These are phyloP conservation scores for Augiades crinisus DNA, from an alignment of 2,888 invertebrate genomes.

Conservation along the genomic window DNA sequence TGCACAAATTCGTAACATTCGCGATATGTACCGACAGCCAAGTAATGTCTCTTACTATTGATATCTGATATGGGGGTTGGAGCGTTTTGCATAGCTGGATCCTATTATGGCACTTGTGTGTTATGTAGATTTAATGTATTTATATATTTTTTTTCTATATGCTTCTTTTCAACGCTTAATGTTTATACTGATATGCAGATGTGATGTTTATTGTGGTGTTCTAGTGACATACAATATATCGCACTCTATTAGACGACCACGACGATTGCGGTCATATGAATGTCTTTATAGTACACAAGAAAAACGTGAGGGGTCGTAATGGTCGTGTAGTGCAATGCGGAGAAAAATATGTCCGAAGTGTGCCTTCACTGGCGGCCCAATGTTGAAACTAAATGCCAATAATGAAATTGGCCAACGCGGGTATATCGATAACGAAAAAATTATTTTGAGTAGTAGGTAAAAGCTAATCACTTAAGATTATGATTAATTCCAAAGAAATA, in stretches of 20 bases:
- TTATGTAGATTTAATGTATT: no score
- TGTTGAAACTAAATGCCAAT: not conserved
- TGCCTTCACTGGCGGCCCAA: not conserved
- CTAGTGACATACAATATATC: no score
- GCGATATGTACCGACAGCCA: no score
- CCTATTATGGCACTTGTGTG: no score
- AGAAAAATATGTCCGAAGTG: not conserved
- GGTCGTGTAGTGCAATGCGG: no score
- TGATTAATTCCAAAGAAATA: constrained; percentile 54
- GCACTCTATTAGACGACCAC: not conserved
- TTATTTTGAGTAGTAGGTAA: constrained; percentile 2
- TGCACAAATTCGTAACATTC: no score
- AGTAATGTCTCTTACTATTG: no score
- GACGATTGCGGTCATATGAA: not conserved
- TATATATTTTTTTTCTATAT: no score
- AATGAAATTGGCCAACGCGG: not conserved
- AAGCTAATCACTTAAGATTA: constrained; percentile 25
- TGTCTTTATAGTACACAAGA: not conserved
- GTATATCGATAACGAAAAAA: not conserved
- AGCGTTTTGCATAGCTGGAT: no score
- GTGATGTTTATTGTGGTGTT: not conserved
- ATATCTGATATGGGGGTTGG: no score
- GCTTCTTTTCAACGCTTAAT: no score
- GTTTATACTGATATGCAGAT: not conserved
- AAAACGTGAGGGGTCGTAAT: not conserved